Evolutionary conservation across 2,113 vertebrate species (phyloP), one percentile per base, ranked within the genome.

Genomic region (Clupea harengus): DNA sequence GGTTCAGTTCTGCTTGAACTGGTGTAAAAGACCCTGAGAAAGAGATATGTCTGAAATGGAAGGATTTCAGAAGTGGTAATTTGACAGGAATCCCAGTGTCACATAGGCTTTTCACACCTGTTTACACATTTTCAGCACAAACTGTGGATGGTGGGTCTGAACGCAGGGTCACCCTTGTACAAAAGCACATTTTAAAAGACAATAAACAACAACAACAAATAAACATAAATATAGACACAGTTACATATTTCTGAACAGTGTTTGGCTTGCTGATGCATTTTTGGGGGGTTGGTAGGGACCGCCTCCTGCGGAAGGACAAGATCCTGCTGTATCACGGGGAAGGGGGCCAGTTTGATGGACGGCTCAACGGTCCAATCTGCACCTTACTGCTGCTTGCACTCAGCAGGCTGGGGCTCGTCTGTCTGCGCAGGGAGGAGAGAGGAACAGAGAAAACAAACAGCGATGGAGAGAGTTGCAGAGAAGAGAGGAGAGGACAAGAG

Each of bases 371-470:
- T 92, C 94, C 92, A 89, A 50, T 92, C 93, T 90, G 91, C 91
- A 89, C 75, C 91, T 97, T 96, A 99, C 95, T 99, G 98, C 95
- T 99, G 98, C 92, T 99, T 99, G 96, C 98, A 99, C 92, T 99
- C 98, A 46, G 97, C 96, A 86, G 98, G 98, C 92, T 97, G 98
- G 94, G 95, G 95, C 91, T 95, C 92, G 87, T 97, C 97, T 95
- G 96, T 98, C 98, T 99, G 97, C 13, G 60, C 83, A 39, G 84
- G 82, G 13, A 86, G 0, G 45, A 87, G 85, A 88, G 2, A 85
- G 46, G 75, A 64, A 49, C 13, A 50, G 44, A 6, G 6, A 84
- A 25, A 89, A 10, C 32, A 28, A 1, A 39, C 6, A 81, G 39
- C 87, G 86, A 84, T 39, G n/a, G 52, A 85, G 39, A 85, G 7